These are phyloP conservation scores for Pachycephus smyrnensis DNA, from an alignment of 2,888 invertebrate species.

Conservation along the genomic window DNA sequence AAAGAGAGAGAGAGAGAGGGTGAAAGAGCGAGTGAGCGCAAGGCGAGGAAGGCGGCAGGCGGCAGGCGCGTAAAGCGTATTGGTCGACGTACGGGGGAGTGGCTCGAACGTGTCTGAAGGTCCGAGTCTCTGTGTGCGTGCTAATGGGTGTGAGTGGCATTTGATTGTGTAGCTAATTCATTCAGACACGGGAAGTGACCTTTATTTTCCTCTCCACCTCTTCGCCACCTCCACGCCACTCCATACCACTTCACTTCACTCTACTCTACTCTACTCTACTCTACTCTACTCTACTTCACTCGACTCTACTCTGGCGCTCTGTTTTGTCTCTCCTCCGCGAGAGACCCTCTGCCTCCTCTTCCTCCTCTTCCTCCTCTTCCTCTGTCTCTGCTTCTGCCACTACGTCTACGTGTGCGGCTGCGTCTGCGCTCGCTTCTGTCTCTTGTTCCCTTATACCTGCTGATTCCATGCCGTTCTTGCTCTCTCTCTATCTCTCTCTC, in stretches of 20 bases:
- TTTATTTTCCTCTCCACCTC: constrained; percentile 20
- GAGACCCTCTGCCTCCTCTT: background rate
- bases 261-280: no score
- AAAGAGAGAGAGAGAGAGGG: background rate
- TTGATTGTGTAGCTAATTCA: constrained; percentile 25
- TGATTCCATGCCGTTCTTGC: background rate
- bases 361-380: constrained; percentile 1
- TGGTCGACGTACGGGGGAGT: background rate
- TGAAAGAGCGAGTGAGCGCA: background rate
- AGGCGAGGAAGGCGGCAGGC: background rate
- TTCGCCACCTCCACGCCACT: background rate
- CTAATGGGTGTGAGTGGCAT: constrained; percentile 20
- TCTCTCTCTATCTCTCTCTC: background rate
- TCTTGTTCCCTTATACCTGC: no score
- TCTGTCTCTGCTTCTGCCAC: background rate
- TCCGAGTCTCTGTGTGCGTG: background rate
- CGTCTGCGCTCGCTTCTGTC: no score
- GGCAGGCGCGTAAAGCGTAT: background rate
- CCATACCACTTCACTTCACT: background rate
- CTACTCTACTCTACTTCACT: constrained; percentile 4
- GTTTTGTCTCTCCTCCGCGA: background rate
- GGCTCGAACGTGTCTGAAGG: background rate
- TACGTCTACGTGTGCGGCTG: no score
- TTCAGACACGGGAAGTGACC: constrained; percentile 27
- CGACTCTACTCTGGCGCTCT: background rate